Evolutionary conservation across 2,113 vertebrate genomes (phyloP).

Genomic region (Pandion haliaetus): DNA sequence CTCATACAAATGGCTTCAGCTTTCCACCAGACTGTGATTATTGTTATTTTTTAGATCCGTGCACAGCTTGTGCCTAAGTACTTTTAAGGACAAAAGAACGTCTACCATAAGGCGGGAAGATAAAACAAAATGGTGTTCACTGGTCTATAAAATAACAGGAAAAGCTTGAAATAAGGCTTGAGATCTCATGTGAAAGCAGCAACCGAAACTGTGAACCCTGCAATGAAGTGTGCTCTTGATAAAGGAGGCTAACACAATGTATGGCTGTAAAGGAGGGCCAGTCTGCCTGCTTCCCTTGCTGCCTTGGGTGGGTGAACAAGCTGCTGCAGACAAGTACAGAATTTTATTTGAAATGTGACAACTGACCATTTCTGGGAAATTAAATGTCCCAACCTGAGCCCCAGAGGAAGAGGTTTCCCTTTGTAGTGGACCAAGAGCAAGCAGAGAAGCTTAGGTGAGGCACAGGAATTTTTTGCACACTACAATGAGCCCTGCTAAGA

Average conservation of each 20-base stretch:
- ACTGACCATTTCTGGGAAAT: background rate
- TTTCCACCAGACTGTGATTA: background rate
- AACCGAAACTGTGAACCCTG: background rate
- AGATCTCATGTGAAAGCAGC: background rate
- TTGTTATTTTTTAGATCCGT: background rate
- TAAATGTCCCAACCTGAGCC: background rate
- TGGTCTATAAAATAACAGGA: background rate
- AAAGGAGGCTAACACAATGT: background rate
- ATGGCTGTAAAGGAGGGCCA: background rate
- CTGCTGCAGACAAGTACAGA: background rate
- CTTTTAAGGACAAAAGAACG: background rate
- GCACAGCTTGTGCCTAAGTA: constrained; percentile 1
- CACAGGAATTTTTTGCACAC: background rate
- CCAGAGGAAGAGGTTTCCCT: background rate
- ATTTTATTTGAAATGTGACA: background rate
- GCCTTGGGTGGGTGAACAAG: background rate
- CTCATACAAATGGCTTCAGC: background rate
- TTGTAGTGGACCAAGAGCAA: background rate
- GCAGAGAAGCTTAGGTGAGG: background rate
- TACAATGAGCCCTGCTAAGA: background rate
- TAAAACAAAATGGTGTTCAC: background rate
- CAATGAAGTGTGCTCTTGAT: background rate
- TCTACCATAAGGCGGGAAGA: background rate
- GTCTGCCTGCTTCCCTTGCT: background rate
- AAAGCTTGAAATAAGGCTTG: background rate